Conservation (phyloP, 2,797 vertebrate genomes). For the Mustela erminea region DNA sequence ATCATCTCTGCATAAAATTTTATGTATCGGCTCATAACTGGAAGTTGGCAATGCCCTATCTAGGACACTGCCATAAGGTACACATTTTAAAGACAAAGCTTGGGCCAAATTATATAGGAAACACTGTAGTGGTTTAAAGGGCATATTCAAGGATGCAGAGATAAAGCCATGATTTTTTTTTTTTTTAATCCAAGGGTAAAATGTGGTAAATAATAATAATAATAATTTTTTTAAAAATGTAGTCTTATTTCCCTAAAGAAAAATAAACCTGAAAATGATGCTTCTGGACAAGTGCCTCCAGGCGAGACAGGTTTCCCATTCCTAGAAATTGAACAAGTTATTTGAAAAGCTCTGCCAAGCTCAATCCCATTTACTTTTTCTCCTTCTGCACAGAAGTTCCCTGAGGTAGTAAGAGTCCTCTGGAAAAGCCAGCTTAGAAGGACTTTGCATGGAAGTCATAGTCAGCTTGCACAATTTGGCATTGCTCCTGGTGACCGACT, state of each 20-base stretch:
- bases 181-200: slow-evolving; percentile 12
- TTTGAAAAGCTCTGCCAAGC: slow-evolving; percentile 85
- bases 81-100: not conserved
- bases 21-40: not conserved
- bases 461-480: not conserved
- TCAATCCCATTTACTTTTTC: slow-evolving; percentile 83
- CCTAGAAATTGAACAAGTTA: slow-evolving; percentile 85
- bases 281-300: slow-evolving; percentile 37
- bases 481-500: not conserved
- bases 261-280: slow-evolving; percentile 38
- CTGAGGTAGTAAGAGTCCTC: slow-evolving; percentile 12
- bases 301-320: slow-evolving; percentile 69
- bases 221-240: too few species aligned
- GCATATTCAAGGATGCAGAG: not conserved
- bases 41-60: not conserved
- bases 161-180: not conserved
- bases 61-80: not conserved
- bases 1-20: not conserved
- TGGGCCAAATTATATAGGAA: not conserved
- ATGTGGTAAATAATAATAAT: not conserved
- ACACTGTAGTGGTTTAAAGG: not conserved
- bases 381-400: slow-evolving; percentile 62
- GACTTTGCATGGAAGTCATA: not conserved
- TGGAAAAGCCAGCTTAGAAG: not conserved
- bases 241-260: not conserved